Percentiles rank a stretch among this genome's conserved stretches.
Evolutionary conservation across 2,113 vertebrate species (phyloP).

Genomic region (Pangasianodon gigas): DNA sequence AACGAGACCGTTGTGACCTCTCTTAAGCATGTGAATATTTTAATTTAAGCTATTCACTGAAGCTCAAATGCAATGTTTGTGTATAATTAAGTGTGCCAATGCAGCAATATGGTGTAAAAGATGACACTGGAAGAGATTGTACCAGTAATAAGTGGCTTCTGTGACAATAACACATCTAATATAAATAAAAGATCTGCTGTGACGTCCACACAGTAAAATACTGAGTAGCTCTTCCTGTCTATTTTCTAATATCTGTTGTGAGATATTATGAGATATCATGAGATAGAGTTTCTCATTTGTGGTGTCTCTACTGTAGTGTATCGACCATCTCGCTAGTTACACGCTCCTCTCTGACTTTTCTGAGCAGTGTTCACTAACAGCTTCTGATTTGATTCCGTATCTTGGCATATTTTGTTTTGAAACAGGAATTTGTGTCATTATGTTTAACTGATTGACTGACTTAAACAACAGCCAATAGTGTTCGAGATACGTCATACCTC

Average conservation of each 20-base stretch:
- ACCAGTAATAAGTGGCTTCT: not conserved
- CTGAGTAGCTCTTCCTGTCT: not conserved
- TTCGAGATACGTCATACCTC: not conserved
- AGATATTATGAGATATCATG: not conserved
- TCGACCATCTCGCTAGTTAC: slow-evolving; percentile 21
- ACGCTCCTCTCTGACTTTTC: not conserved
- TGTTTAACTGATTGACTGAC: not conserved
- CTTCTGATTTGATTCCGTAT: not conserved
- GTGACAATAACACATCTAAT: not conserved
- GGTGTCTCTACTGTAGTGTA: not conserved
- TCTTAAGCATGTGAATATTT: not conserved
- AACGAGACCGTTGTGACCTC: slow-evolving; percentile 36
- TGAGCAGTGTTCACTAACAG: not conserved
- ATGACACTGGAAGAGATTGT: not conserved
- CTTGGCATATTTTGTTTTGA: not conserved
- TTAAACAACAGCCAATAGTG: not conserved
- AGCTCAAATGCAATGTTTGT: slow-evolving; percentile 38
- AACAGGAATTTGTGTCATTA: not conserved
- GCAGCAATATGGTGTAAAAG: not conserved
- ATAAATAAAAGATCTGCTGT: not conserved
- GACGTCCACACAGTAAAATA: not conserved
- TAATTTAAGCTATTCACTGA: slow-evolving; percentile 24
- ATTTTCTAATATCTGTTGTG: not conserved
- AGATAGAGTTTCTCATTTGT: not conserved
- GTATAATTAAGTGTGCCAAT: slow-evolving; percentile 36